Conservation (phyloP, 2,113 vertebrate genomes). For the Hyperopisus bebe region DNA sequence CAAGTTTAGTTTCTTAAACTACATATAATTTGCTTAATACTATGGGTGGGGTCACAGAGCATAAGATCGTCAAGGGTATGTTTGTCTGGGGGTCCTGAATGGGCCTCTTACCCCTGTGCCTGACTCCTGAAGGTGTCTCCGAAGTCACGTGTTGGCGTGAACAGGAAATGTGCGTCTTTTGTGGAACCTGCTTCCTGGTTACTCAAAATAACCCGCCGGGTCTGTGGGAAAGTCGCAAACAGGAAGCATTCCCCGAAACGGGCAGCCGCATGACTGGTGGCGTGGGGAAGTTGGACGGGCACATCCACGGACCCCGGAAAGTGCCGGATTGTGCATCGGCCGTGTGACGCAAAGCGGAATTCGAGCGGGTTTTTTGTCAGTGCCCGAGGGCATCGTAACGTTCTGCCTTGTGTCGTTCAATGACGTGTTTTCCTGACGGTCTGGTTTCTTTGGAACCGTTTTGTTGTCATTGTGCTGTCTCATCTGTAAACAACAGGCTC, state of each 20-base stretch:
- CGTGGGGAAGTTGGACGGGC: not conserved
- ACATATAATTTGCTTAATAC: not conserved
- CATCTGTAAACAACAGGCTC: not conserved
- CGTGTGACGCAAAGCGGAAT: not conserved
- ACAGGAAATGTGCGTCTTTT: not conserved
- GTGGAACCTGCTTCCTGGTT: not conserved
- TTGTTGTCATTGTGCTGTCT: not conserved
- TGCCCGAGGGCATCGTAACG: not conserved
- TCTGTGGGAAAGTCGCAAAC: not conserved
- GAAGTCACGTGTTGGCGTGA: not conserved
- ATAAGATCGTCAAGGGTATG: not conserved
- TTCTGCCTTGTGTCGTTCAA: not conserved
- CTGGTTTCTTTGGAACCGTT: not conserved
- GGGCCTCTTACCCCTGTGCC: not conserved
- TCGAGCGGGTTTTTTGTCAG: not conserved
- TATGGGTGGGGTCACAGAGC: not conserved
- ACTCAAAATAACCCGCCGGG: not conserved
- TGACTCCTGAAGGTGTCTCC: not conserved
- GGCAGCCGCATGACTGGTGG: not conserved
- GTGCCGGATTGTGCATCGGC: not conserved
- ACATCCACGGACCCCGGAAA: not conserved
- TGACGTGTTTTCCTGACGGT: not conserved
- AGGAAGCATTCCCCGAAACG: not conserved
- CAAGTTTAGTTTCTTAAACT: not conserved
- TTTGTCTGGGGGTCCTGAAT: not conserved